Evolutionary conservation across 2,113 vertebrate species (phyloP).

Genomic region (Quiscalus mexicanus): DNA sequence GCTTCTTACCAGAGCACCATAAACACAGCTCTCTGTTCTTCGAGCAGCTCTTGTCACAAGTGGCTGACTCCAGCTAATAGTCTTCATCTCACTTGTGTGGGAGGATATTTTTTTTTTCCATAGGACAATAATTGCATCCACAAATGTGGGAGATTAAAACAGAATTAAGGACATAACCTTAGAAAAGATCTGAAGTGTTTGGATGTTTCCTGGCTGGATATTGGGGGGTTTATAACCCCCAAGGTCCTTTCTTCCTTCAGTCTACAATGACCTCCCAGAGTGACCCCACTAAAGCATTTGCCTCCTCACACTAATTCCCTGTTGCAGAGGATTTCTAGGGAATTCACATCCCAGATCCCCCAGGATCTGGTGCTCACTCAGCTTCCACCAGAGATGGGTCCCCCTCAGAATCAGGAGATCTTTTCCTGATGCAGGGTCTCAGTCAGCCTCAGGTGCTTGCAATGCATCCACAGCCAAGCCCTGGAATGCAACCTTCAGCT

Average conservation of each 20-base stretch:
- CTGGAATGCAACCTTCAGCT: neutral
- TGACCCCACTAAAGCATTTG: neutral
- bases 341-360: neutral
- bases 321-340: neutral
- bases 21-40: neutral
- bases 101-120: neutral
- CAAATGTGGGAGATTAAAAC: neutral
- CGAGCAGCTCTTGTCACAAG: slow-evolving; percentile 45
- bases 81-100: neutral
- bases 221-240: neutral
- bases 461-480: rapidly evolving
- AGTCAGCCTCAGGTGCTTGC: neutral
- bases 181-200: neutral
- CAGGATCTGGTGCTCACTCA: neutral
- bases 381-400: neutral
- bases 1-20: neutral
- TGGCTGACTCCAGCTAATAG: neutral
- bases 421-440: neutral
- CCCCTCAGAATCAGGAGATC: neutral
- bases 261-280: neutral
- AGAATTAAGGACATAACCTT: neutral
- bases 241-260: neutral
- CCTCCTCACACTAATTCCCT: neutral
- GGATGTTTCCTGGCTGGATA: neutral
- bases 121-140: neutral